These are phyloP conservation scores for Crossaster papposus DNA, from an alignment of 53 echinoderm and acorn worm genomes.

Conservation along the genomic window DNA sequence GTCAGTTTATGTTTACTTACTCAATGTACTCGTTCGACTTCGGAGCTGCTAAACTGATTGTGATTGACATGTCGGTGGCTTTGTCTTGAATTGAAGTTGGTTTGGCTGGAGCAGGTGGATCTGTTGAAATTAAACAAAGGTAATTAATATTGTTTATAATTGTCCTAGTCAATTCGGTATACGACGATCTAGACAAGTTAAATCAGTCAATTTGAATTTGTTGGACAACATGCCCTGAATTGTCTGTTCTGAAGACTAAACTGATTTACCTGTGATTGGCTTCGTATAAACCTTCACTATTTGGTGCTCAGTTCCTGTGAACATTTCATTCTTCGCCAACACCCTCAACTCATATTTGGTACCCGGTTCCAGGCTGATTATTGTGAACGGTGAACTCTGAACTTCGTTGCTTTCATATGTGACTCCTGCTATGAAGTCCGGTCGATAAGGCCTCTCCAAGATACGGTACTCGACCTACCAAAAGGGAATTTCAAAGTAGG, in stretches of 20 bases:
- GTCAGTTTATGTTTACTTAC: background rate
- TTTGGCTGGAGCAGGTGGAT: background rate
- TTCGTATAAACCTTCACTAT: conserved; percentile 1
- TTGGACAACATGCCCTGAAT: too few species aligned
- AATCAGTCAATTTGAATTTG: too few species aligned
- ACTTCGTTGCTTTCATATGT: background rate
- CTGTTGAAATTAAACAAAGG: background rate
- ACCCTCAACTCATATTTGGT: conserved; percentile 34
- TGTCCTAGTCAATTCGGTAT: too few species aligned
- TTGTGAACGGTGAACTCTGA: background rate
- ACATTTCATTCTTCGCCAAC: conserved; percentile 2
- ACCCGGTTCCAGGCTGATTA: background rate
- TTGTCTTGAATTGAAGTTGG: background rate
- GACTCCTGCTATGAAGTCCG: background rate
- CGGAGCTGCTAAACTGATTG: background rate
- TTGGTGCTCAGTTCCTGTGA: background rate
- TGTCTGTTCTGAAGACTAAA: too few species aligned
- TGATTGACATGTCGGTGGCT: background rate
- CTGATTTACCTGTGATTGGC: background rate
- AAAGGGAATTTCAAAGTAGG: background rate
- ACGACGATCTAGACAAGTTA: too few species aligned
- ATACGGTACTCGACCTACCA: background rate
- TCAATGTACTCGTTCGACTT: background rate
- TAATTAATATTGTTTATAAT: background rate
- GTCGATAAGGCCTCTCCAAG: conserved; percentile 5